Base-by-base conservation (phyloP, 1,140 invertebrate genomes). In the Pseudomyrmex flavicornis region DNA sequence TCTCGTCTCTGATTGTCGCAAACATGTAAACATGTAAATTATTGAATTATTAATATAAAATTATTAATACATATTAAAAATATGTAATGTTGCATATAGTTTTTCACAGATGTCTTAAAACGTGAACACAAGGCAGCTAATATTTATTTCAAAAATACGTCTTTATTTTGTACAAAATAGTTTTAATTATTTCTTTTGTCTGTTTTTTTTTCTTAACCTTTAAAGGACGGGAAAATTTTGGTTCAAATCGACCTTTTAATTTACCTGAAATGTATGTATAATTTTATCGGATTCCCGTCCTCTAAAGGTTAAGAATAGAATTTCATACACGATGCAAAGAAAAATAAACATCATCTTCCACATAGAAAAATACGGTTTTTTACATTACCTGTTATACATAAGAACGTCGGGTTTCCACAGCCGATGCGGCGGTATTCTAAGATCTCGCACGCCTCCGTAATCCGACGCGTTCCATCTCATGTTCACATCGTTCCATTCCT, bases 401-500 rank as follows among this genome's bases (percentile, higher is more conserved):
- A 99, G 98, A 89, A 99, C 98, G 95, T 99, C 99, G 88, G 99
- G 99, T 95, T 99, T 99, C 99, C 99, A 99, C 92, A 99, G 96
- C 94, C 98, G 97, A 94, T 98, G 97, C 77, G 98, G 98, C 85
- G 98, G 98, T 95, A 99, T 99, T 92, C 98, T 95, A 87, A 99
- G 96, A 94, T 99, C 98, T 93, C 97, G 97, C n/a, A 99, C 98
- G 73, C 98, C 98, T 61, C 98, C 99, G 94, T 98, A 99, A 92
- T 99, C 98, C 77, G 97, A 97, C 88, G 97, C 96, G 95, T 99
- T 98, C 99, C 99, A 99, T 93, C 97, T 96, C 92, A 99, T 96
- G 95, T 99, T 99, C 95, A 98, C 98, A 94, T 99, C 99, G 93
- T 98, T 98, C 99, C 99, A 99, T 95, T 98, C 98, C 98, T 99